Percentiles rank a stretch among this genome's conserved stretches.
These are phyloP conservation scores for Eupeodes luniger DNA, from an alignment of 2,888 invertebrate species.

Conservation along the genomic window DNA sequence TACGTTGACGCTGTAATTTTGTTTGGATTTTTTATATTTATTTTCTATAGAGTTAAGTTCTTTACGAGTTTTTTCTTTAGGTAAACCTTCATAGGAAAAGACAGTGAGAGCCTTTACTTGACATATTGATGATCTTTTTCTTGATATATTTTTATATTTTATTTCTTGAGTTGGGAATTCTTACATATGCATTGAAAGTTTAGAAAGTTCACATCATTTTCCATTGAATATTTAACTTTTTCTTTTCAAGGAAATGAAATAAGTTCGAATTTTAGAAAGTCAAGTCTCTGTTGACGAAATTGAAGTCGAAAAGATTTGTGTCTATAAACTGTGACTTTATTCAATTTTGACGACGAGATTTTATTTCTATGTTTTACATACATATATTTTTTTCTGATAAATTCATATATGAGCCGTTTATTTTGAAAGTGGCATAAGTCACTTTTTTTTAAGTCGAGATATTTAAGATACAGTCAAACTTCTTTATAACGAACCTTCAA, in stretches of 20 bases:
- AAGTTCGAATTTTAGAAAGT: background rate
- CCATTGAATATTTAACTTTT: background rate
- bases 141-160: background rate
- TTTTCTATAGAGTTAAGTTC: background rate
- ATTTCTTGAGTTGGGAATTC: background rate
- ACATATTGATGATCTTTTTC: conserved; percentile 23
- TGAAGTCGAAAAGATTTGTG: too few relatives aligned
- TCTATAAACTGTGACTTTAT: too few relatives aligned
- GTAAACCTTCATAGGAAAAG: background rate
- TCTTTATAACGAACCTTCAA: too few relatives aligned
- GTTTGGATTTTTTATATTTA: background rate
- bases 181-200: conserved; percentile 17
- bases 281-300: background rate
- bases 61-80: background rate
- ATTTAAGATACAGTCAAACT: too few relatives aligned
- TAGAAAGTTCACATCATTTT: background rate
- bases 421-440: too few relatives aligned
- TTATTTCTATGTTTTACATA: too few relatives aligned
- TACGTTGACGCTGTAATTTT: conserved; percentile 55
- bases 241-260: background rate
- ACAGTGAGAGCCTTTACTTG: background rate
- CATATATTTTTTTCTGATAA: too few relatives aligned
- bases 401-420: too few relatives aligned
- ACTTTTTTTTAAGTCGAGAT: too few relatives aligned
- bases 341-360: too few relatives aligned